Conservation (phyloP, 2,888 invertebrate genomes). For the Acanthosoma haemorrhoidale region DNA sequence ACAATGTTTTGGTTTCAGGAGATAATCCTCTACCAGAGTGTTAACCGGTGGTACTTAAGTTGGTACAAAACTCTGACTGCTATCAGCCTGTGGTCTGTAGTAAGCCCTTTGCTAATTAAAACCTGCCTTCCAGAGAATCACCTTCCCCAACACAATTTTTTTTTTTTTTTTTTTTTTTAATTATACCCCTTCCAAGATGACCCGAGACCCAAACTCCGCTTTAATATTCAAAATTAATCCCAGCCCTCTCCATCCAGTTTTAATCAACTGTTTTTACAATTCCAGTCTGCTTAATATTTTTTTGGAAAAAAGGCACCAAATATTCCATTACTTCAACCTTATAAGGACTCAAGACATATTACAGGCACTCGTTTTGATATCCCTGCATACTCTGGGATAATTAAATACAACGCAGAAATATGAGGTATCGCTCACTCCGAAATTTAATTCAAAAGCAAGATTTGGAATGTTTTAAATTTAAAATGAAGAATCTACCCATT, state of each 20-base stretch:
- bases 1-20: no score
- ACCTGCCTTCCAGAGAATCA: neutral
- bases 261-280: constrained; percentile 14
- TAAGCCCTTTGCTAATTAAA: constrained; percentile 10
- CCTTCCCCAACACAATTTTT: neutral
- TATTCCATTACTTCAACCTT: neutral
- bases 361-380: no score
- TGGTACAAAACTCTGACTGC: no score
- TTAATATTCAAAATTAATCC: constrained; percentile 23
- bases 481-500: no score
- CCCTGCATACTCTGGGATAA: no score
- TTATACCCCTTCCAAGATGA: constrained; percentile 4
- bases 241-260: neutral
- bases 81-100: neutral
- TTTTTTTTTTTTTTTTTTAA: constrained; percentile 13
- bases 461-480: no score
- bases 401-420: no score
- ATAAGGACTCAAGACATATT: no score
- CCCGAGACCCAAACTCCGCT: neutral
- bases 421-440: no score
- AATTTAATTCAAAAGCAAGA: no score
- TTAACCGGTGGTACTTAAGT: no score
- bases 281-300: neutral
- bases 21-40: no score
- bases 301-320: neutral